Evolutionary conservation across 37 sponge, comb jelly and placozoan genomes (phyloP), one percentile per base, ranked within the genome.

Genomic region (Chondrilla cf. caribensis): DNA sequence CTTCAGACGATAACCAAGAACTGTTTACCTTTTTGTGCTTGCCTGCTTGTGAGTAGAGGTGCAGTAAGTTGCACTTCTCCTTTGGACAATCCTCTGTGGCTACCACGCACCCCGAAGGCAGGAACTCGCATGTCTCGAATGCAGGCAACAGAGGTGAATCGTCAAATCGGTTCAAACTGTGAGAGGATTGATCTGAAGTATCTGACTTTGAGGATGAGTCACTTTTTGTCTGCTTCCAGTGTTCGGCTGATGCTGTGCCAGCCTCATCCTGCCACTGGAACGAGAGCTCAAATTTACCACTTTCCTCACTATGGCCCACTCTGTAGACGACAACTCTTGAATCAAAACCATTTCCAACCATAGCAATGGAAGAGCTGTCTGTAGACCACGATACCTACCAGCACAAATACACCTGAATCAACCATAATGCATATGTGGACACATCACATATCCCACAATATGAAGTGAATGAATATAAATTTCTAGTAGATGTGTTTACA

Each of bases 301-400:
- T 29, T 80, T 11, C 19, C 15, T 44, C 2, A 25, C 2, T 26
- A n/a, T 75, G 38, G 1, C 19, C 25, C 35, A 54, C 2, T 3
- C 21, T 19, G 57, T 90, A 90, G 54, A 90, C 60, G 22, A 79
- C 75, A 19, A 86, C 36, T 32, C 83, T 78, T 0, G 91, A 90
- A n/a, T 81, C 21, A 21, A 42, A 42, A 2, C 91, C 91, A 86
- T 84, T 90, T 18, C 87, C 82, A 36, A 86, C 82, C 3, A 90
- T 66, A 0, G 86, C 51, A 38, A 90, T 73, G 14, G 80, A 41
- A 0, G 55, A 65, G 66, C 87, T 81, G 32, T 83, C 84, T 60
- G 26, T 55, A 28, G 87, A 86, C 91, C 91, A 90, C 6, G 84
- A 80, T 47, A 90, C 39, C 91, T 90, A 62, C 17, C 64, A 57